A percentile compares a stretch with the other conserved stretches of the same genome.
phyloP scores from a whole-genome alignment of 2,888 invertebrate species.

The Spodoptera littoralis region DNA sequence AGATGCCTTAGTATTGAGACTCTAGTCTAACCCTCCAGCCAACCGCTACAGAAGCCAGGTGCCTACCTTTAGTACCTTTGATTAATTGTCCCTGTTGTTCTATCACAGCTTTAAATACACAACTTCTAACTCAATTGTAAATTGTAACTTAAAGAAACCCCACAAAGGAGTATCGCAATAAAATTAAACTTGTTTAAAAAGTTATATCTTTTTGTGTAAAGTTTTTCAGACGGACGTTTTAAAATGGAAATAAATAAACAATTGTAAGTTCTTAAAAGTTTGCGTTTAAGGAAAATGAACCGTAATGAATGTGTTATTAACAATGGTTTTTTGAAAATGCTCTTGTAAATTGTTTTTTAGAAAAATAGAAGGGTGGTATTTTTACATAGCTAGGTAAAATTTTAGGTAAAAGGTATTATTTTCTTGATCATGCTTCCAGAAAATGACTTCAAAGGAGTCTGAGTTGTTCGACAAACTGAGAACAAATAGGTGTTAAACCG shows the following conservation, averaged over 20 bases:
- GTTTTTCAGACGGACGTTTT: slow-evolving; percentile 16
- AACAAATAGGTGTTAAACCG: too few relatives aligned
- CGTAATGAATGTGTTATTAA: too few relatives aligned
- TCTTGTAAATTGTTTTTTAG: too few relatives aligned
- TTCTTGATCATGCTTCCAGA: too few relatives aligned
- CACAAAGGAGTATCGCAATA: slow-evolving; percentile 19
- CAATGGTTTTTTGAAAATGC: too few relatives aligned
- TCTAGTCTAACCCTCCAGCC: not conserved
- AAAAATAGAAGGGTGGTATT: too few relatives aligned
- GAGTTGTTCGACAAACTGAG: too few relatives aligned
- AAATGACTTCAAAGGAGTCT: too few relatives aligned
- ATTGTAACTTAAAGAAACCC: slow-evolving; percentile 10
- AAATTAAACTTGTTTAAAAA: slow-evolving; percentile 31
- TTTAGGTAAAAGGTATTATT: too few relatives aligned
- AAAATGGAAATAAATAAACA: slow-evolving; percentile 6
- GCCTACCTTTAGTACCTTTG: slow-evolving; percentile 7
- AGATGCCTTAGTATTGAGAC: not conserved
- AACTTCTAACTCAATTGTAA: slow-evolving; percentile 23
- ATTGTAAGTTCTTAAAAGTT: not conserved
- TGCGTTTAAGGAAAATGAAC: too few relatives aligned
- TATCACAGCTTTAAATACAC: slow-evolving; percentile 2
- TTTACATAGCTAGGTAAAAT: too few relatives aligned
- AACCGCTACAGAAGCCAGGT: slow-evolving; percentile 7
- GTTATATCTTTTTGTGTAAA: slow-evolving; percentile 7
- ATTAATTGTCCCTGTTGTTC: slow-evolving; percentile 18